Evolutionary conservation across 2,888 invertebrate species (phyloP), one percentile per base, ranked within the genome.

Genomic region (Drosophila percnosoma): DNA sequence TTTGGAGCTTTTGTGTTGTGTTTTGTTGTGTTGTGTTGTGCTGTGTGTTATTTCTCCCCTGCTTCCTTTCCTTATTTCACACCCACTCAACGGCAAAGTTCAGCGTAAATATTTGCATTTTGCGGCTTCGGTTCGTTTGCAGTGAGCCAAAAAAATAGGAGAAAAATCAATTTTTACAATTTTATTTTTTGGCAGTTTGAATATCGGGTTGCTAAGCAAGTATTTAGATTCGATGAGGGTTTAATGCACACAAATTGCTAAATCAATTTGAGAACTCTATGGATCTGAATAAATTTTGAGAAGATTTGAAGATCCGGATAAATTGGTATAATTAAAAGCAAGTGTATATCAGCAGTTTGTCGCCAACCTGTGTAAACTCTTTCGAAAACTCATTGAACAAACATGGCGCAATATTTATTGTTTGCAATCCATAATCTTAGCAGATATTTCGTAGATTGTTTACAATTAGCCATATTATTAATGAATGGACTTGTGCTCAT

Each of bases 51-150:
- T 68, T 34, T 42, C 21, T 18, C 54, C 48, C 48, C n/a, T 54
- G 36, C 42, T 49, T 68, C 65, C 45, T 68, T 67, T 36, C 38
- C 58, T 48, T 52, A 57, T 57, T 75, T 75, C 65, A 60, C 72
- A 73, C 78, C 65, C 75, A 65, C 71, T 75, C 61, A 78, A 52
- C 40, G 45, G 63, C 57, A 51, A 72, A 72, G 67, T 54, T 68
- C 53, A 36, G 53, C 18, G 78, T 78, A 87, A 84, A 84, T 80
- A 84, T 84, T 87, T 84, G 84, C 69, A 72, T 78, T 72, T 75
- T 67, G 68, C 58, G 36, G 68, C 68, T 31, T 54, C 21, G 54
- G 51, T 59, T 68, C 62, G 62, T 67, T 67, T 72, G 49, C 71
- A 58, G 69, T 60, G 40, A 8, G 18, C 24, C 24, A 29, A 49